Conservation (phyloP, 2,888 invertebrate species). For the Cerastoderma edule region DNA sequence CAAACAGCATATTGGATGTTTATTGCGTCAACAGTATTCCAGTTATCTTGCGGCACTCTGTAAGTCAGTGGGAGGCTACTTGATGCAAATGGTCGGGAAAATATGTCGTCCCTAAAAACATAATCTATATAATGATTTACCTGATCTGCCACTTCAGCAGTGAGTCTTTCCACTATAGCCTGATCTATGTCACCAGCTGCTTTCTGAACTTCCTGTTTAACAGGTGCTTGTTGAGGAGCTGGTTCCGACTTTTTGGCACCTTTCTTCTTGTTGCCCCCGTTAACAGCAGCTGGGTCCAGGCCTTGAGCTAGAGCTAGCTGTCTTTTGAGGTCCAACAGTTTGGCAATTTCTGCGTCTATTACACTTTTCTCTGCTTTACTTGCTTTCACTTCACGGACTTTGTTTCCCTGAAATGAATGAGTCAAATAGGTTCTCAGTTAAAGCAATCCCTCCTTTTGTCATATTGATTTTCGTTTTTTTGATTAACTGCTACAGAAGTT, state of each 20-base stretch:
- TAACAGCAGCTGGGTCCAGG: conserved; percentile 34
- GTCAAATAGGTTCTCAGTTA: no score
- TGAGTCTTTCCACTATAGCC: conserved; percentile 83
- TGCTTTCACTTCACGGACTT: conserved; percentile 91
- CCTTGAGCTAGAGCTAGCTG: conserved; percentile 85
- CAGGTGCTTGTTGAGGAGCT: conserved; percentile 11
- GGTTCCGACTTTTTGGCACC: conserved; percentile 54
- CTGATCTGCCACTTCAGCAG: conserved; percentile 85
- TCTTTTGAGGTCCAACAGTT: conserved; percentile 90
- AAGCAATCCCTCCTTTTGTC: no score
- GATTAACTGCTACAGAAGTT: no score
- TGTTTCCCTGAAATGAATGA: conserved; percentile 87
- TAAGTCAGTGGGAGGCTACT: no score
- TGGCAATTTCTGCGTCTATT: conserved; percentile 91
- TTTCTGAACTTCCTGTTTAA: conserved; percentile 12
- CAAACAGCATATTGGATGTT: no score
- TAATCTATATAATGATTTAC: no score
- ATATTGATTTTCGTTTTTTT: no score
- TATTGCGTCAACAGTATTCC: no score
- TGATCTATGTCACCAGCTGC: conserved; percentile 8
- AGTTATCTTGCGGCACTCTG: no score
- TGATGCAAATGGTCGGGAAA: no score
- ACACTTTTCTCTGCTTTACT: conserved; percentile 90
- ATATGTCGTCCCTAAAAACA: no score
- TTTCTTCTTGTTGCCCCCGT: conserved; percentile 64